phyloP scores from a whole-genome alignment of 2,888 invertebrate genomes.

The Catocala nupta region DNA sequence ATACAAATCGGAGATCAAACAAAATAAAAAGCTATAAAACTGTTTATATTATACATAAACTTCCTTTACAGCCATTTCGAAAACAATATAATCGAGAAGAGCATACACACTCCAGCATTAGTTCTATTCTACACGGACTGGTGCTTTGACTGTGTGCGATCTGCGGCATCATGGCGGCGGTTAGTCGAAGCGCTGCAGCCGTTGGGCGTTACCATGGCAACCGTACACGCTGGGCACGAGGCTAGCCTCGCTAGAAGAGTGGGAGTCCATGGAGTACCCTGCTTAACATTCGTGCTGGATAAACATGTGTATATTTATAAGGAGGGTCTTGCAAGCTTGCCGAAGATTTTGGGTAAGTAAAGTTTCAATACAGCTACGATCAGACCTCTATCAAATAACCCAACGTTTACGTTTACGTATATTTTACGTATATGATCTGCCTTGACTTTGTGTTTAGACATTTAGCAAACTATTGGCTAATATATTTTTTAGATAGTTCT shows the following conservation, averaged over 20 bases:
- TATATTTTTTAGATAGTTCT: too few relatives aligned
- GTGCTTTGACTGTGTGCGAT: constrained; percentile 96
- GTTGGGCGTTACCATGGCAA: constrained; percentile 93
- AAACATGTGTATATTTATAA: constrained; percentile 95
- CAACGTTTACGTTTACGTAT: too few relatives aligned
- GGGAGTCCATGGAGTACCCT: constrained; percentile 93
- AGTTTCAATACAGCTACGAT: constrained; percentile 16
- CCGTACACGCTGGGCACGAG: constrained; percentile 94
- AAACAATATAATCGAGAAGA: constrained; percentile 94
- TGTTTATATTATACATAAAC: neutral
- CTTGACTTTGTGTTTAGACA: too few relatives aligned
- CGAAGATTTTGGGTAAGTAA: constrained; percentile 92
- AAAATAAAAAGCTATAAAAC: neutral
- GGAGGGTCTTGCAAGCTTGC: constrained; percentile 92
- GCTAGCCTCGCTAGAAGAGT: constrained; percentile 92
- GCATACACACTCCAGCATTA: constrained; percentile 93
- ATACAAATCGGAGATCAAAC: too few relatives aligned
- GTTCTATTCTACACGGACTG: constrained; percentile 97
- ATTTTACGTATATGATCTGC: too few relatives aligned
- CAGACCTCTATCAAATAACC: too few relatives aligned
- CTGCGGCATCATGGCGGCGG: constrained; percentile 95
- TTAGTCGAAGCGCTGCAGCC: constrained; percentile 95
- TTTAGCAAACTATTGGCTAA: too few relatives aligned
- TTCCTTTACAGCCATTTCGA: constrained; percentile 92
- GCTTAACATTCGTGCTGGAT: constrained; percentile 93